Evolutionary conservation across 2,888 invertebrate species (phyloP).

Genomic region (Coenonympha glycerion): DNA sequence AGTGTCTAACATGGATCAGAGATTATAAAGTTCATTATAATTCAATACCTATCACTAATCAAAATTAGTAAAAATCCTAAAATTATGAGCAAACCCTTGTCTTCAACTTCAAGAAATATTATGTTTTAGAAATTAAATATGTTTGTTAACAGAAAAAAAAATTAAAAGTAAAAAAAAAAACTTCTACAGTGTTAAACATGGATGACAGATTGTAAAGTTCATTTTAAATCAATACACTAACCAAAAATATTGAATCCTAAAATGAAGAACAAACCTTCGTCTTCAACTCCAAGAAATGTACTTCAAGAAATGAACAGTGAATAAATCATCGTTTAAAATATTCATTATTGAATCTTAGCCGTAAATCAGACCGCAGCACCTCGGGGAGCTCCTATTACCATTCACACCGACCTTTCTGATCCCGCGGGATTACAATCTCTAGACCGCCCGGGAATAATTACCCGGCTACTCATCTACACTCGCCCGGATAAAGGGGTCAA

Average conservation of each 20-base stretch:
- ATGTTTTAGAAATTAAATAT: too few species aligned
- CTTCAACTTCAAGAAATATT: too few species aligned
- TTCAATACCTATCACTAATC: too few species aligned
- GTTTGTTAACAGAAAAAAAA: too few species aligned
- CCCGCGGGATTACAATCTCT: slow-evolving; percentile 69
- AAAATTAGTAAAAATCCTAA: too few species aligned
- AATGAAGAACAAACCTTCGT: slow-evolving; percentile 28
- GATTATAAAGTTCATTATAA: too few species aligned
- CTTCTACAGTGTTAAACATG: neutral
- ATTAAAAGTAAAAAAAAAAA: too few species aligned
- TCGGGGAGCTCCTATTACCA: slow-evolving; percentile 69
- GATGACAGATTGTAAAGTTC: neutral
- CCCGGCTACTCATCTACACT: slow-evolving; percentile 59
- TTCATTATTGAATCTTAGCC: slow-evolving; percentile 74
- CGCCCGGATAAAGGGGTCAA: slow-evolving; percentile 47
- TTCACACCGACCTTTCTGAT: slow-evolving; percentile 74
- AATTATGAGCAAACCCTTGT: too few species aligned
- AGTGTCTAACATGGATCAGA: too few species aligned
- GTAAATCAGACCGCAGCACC: slow-evolving; percentile 73
- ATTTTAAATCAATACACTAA: neutral
- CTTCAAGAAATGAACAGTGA: slow-evolving; percentile 39
- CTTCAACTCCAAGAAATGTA: too few species aligned
- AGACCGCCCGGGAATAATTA: slow-evolving; percentile 73
- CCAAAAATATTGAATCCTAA: slow-evolving; percentile 27
- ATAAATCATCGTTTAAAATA: slow-evolving; percentile 72